These are phyloP conservation scores for Clunio marinus DNA, from an alignment of 2,888 invertebrate genomes.

Conservation along the genomic window DNA sequence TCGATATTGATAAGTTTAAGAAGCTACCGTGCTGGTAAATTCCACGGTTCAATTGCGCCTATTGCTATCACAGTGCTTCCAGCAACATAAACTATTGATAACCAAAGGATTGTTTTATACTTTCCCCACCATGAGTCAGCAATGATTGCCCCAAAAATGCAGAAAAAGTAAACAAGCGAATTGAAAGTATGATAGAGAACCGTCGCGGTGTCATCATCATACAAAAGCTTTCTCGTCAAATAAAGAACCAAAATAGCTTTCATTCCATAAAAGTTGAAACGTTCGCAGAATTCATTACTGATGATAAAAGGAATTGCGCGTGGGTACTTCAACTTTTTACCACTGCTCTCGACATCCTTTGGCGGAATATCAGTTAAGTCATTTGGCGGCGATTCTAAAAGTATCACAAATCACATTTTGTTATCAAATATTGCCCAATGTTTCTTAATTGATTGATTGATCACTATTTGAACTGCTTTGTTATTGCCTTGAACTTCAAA, in stretches of 20 bases:
- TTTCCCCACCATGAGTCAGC: constrained; percentile 66
- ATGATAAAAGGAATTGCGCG: constrained; percentile 88
- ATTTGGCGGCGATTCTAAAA: neutral
- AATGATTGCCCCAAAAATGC: constrained; percentile 45
- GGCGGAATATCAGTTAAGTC: neutral
- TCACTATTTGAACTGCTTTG: neutral
- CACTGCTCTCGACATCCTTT: neutral
- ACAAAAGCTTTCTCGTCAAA: constrained; percentile 61
- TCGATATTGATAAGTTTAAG: too few species aligned
- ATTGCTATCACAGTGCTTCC: constrained; percentile 65
- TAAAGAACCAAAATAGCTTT: constrained; percentile 77
- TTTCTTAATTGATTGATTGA: neutral
- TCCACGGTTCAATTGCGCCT: constrained; percentile 56
- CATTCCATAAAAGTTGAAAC: constrained; percentile 97
- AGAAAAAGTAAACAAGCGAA: constrained; percentile 70
- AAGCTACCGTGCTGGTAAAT: constrained; percentile 49
- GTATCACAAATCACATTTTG: neutral
- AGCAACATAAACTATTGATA: constrained; percentile 67
- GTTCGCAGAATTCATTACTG: constrained; percentile 95
- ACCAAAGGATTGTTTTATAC: constrained; percentile 67
- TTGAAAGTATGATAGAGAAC: constrained; percentile 70
- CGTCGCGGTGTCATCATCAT: constrained; percentile 62
- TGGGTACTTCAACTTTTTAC: constrained; percentile 71
- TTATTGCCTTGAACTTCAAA: neutral
- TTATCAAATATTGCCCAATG: neutral